Conservation (phyloP, 2,797 vertebrate species). For the Hoplostethus mediterraneus region DNA sequence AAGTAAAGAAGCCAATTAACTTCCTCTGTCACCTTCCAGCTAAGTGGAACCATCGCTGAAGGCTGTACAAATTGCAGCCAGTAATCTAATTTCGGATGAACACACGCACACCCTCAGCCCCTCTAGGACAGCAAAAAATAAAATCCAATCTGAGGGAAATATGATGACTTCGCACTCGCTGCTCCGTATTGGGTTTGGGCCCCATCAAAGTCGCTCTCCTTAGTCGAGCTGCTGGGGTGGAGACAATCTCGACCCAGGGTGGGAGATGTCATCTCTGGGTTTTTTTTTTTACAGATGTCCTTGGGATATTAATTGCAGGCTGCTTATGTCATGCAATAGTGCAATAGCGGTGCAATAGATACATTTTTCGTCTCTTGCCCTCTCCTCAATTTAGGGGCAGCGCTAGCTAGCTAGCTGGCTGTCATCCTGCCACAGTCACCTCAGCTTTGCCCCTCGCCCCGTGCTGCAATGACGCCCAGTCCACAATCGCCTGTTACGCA, state of each 20-base stretch:
- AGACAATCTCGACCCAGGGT: background rate
- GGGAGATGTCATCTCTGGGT: background rate
- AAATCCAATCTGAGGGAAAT: constrained; percentile 64
- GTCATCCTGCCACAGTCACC: background rate
- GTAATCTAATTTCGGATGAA: constrained; percentile 70
- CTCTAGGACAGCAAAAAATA: constrained; percentile 42
- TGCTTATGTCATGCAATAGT: background rate
- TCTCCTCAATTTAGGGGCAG: background rate
- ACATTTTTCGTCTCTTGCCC: constrained; percentile 1
- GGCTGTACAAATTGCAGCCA: constrained; percentile 63
- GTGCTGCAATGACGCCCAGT: constrained; percentile 31
- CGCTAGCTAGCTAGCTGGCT: background rate
- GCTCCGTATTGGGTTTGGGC: constrained; percentile 27
- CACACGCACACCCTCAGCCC: constrained; percentile 40
- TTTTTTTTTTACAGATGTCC: background rate
- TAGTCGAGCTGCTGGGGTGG: constrained; percentile 5
- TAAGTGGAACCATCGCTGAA: constrained; percentile 68
- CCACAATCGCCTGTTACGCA: constrained; percentile 35
- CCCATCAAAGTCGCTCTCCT: constrained; percentile 21
- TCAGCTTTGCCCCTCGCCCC: constrained; percentile 19
- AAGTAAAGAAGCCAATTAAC: constrained; percentile 73
- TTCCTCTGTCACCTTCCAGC: constrained; percentile 71
- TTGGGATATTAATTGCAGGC: constrained; percentile 12
- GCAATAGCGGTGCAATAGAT: background rate
- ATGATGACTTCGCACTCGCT: constrained; percentile 73